A percentile compares a stretch with the other conserved stretches of the same genome.
Conservation (phyloP, 2,888 invertebrate genomes). For the Scaeva pyrastri region DNA sequence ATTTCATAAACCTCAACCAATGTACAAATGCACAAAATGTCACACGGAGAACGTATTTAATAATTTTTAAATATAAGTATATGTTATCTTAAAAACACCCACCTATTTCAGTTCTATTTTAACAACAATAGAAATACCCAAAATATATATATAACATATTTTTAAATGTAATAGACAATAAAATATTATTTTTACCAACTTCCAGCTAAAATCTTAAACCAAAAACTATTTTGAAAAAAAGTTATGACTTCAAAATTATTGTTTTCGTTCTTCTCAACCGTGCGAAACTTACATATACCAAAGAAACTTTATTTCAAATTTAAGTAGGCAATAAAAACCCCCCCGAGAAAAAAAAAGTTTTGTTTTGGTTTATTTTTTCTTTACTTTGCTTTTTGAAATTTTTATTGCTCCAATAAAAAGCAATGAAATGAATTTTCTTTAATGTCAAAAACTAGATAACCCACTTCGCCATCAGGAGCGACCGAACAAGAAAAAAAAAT, state of each 20-base stretch:
- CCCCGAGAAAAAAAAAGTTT: background rate
- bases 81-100: no score
- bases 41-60: no score
- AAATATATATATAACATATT: no score
- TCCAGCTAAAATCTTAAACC: no score
- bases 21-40: no score
- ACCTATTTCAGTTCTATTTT: no score
- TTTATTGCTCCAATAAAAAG: constrained; percentile 53
- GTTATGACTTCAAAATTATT: background rate
- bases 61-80: no score
- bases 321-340: constrained; percentile 22
- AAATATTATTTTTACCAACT: no score
- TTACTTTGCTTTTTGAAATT: constrained; percentile 23
- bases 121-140: no score
- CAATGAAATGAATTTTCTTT: constrained; percentile 43
- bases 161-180: no score
- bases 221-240: background rate
- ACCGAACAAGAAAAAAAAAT: background rate
- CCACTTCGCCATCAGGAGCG: background rate
- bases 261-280: background rate
- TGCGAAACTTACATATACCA: background rate
- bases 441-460: constrained; percentile 37
- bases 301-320: constrained; percentile 2
- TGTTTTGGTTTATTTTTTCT: no score
- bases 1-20: no score